Evolutionary conservation across 2,113 vertebrate species (phyloP).

Genomic region (Xiphophorus hellerii): DNA sequence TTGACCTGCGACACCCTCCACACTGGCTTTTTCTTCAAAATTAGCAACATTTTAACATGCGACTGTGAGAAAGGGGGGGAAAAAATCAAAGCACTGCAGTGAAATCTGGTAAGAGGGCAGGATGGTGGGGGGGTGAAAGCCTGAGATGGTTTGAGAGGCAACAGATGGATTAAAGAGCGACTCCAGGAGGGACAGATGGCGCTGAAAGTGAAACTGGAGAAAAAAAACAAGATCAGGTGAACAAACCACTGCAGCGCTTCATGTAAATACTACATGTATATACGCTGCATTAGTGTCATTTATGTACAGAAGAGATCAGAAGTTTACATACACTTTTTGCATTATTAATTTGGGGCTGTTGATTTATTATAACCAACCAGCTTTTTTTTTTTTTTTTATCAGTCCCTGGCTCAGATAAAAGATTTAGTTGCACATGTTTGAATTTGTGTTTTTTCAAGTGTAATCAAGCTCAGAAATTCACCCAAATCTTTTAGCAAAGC

Average conservation of each 20-base stretch:
- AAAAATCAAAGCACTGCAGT: constrained; percentile 39
- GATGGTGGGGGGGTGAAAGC: constrained; percentile 34
- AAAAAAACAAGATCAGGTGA: background rate
- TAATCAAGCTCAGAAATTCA: background rate
- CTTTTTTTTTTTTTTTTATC: too few species aligned
- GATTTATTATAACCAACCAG: background rate
- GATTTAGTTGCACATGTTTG: too few species aligned
- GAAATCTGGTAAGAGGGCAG: constrained; percentile 40
- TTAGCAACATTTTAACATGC: constrained; percentile 9
- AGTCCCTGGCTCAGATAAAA: background rate
- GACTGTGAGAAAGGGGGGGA: background rate
- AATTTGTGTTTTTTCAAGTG: background rate
- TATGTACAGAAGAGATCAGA: constrained; percentile 8
- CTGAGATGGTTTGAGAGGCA: constrained; percentile 34
- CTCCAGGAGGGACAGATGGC: constrained; percentile 66
- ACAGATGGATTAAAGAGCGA: constrained; percentile 70
- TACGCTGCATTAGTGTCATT: constrained; percentile 55
- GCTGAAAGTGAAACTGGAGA: constrained; percentile 55
- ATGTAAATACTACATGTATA: constrained; percentile 46
- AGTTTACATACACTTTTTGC: background rate
- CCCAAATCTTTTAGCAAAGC: too few species aligned
- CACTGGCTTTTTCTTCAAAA: constrained; percentile 14
- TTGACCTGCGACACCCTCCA: fast-evolving
- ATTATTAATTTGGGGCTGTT: background rate
- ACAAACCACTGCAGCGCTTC: constrained; percentile 39